Base-by-base conservation (phyloP, 1,140 invertebrate species). In the Melipona quadrifasciata region DNA sequence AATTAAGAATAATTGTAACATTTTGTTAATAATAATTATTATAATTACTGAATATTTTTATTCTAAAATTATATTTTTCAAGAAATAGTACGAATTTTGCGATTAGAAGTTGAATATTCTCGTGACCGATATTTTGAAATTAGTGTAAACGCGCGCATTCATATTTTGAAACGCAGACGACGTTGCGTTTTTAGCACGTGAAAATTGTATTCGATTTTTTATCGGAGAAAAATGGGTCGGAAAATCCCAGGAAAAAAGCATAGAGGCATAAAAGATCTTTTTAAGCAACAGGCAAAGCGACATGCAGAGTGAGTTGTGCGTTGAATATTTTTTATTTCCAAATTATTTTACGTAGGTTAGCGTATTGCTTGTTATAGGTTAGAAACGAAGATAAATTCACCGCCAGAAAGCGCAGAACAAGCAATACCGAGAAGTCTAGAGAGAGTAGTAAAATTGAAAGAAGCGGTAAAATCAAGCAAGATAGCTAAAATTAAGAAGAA, bases 181-280 rank as follows among this genome's bases (percentile, higher is more conserved):
- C 65, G 24, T 1, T 11, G 24, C 24, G 58, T 4, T 31, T n/a
- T 0, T 47, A 2, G 57, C 83, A 84, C 83, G 77, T 84, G 83
- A 53, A 61, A 64, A 0, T 12, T 19, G 31, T 17, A 24, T 39
- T 4, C 31, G 0, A 11, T 76, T 74, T 65, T 86, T 67, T 31
- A 6, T 82, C 19, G 1, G 0, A 55, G 4, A 10, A 70, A 57
- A 61, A 97, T 97, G 97, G 96, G 96, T 39, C 94, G 96, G 64
- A 97, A 97, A 96, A 97, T 97, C 90, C 96, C 96, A 31, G 96
- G 96, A 27, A 96, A 96, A 91, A 97, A 97, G 93, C 97, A 97
- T 89, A 94, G 95, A 80, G 96, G 96, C 76, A 95, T 97, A 12
- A 97, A 96, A 93, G 96, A 97, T 95, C 96, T 96, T 10, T 91